Conservation (phyloP, 2,888 invertebrate species). For the Morpho helenor region DNA sequence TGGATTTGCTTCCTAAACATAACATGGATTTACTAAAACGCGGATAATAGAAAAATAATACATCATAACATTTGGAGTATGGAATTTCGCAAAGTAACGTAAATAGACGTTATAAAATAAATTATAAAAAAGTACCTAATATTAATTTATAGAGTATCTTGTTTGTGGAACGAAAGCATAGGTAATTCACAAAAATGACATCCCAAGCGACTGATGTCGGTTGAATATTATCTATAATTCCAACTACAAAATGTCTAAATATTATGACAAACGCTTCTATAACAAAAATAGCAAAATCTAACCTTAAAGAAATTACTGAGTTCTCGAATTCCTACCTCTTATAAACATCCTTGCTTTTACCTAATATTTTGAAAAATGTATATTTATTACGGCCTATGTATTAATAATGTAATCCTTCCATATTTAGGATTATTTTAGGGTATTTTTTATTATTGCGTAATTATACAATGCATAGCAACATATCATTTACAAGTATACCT, state of each 20-base stretch:
- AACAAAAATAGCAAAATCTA: neutral
- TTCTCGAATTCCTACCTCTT: conserved; percentile 6
- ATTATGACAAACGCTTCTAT: neutral
- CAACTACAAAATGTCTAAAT: neutral
- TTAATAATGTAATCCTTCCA: conserved; percentile 30
- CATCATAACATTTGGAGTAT: too few species aligned
- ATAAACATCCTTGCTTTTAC: conserved; percentile 16
- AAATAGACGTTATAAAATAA: too few species aligned
- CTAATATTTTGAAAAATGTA: conserved; percentile 16
- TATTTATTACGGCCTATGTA: conserved; percentile 26
- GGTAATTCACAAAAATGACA: too few species aligned
- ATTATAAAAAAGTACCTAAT: too few species aligned
- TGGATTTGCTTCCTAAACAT: too few species aligned
- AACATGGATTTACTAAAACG: too few species aligned
- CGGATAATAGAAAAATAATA: too few species aligned
- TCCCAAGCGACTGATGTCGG: too few species aligned
- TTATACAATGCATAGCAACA: conserved; percentile 45
- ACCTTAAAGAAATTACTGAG: conserved; percentile 1
- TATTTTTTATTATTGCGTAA: conserved; percentile 28
- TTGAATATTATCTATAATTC: neutral
- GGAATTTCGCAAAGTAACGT: too few species aligned
- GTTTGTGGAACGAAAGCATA: too few species aligned
- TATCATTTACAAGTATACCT: conserved; percentile 55
- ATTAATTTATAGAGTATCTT: too few species aligned
- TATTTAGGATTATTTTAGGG: conserved; percentile 30